A percentile compares a stretch with the other conserved stretches of the same genome.
Evolutionary conservation across 2,113 vertebrate genomes (phyloP).

Genomic region (Bujurquina vittata): DNA sequence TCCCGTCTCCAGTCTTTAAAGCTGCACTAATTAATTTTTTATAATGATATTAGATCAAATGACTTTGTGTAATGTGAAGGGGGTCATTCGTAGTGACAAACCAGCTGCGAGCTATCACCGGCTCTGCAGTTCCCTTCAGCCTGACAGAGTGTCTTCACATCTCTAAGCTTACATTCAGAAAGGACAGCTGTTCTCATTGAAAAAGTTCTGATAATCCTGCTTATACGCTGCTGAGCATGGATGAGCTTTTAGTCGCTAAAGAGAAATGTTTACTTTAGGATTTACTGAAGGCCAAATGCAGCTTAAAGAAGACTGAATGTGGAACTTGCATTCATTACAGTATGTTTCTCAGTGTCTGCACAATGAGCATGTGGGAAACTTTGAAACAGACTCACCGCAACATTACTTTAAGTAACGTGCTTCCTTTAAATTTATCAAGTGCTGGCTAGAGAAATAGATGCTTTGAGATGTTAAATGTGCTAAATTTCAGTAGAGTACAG

Average conservation of each 20-base stretch:
- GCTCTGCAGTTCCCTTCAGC: not conserved
- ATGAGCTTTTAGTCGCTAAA: slow-evolving; percentile 3
- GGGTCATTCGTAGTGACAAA: slow-evolving; percentile 1
- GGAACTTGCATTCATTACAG: not conserved
- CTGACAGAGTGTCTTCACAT: not conserved
- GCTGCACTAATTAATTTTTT: slow-evolving; percentile 9
- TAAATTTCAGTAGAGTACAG: not conserved
- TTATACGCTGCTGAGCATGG: slow-evolving; percentile 6
- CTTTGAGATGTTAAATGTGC: not conserved
- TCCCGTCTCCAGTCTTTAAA: not conserved
- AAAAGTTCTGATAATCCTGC: not conserved
- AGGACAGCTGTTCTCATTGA: slow-evolving; percentile 12
- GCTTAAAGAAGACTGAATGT: not conserved
- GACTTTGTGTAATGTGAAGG: slow-evolving; percentile 5
- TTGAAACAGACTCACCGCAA: accelerated
- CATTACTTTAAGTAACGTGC: not conserved
- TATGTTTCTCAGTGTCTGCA: not conserved
- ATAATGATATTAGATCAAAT: slow-evolving; percentile 6
- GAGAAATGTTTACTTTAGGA: slow-evolving; percentile 3
- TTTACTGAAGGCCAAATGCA: not conserved
- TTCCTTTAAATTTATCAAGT: not conserved
- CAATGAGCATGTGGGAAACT: not conserved
- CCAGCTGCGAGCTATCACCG: not conserved
- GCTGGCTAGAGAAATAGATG: not conserved
- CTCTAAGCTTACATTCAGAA: not conserved